Evolutionary conservation across 1,140 invertebrate species (phyloP), one percentile per base, ranked within the genome.

Genomic region (Drosophila navojoa): DNA sequence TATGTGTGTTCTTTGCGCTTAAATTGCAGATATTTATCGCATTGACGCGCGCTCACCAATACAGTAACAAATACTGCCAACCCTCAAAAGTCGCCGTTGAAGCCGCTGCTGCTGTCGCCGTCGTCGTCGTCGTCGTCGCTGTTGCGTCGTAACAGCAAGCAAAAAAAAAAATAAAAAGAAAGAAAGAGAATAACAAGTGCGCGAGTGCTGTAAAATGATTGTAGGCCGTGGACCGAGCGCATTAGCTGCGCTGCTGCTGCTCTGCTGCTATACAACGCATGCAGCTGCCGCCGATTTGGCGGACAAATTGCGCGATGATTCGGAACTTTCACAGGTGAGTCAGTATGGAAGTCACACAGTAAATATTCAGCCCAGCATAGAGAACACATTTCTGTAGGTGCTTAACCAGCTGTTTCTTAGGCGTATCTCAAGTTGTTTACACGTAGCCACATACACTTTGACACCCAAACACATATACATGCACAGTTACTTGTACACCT

Each of bases 261-360:
- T 76, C 29, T 76, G 55, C 71, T 82, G 69, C 59, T 76, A 62
- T 54, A 62, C 74, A 50, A 52, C 76, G 19, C 42, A 50, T 76
- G 77, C 84, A 84, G 77, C 68, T 74, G 68, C 40, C 60, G 85
- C 79, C 45, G 84, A 89, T 15, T 54, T 89, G 79, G 52, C 87
- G 40, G 91, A 92, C 64, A 93, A 92, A 80, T 87, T 93, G 58
- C 82, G 87, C 62, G 84, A 90, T 73, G 92, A 93, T 92, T 68
- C 92, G 63, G 93, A 93, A 78, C 90, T 93, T 74, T 93, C 92
- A 76, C 89, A 93, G 93, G 93, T 93, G 89, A 91, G 90, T 90
- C 71, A 42, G 42, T 10, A 38, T 42, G n/a, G 60, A 29, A 64
- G 52, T 60, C 63, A 50, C 63, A 57, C 45, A 49, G 44, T 71